Conservation (phyloP, 2,888 invertebrate genomes). For the Drosophila eohydei region DNA sequence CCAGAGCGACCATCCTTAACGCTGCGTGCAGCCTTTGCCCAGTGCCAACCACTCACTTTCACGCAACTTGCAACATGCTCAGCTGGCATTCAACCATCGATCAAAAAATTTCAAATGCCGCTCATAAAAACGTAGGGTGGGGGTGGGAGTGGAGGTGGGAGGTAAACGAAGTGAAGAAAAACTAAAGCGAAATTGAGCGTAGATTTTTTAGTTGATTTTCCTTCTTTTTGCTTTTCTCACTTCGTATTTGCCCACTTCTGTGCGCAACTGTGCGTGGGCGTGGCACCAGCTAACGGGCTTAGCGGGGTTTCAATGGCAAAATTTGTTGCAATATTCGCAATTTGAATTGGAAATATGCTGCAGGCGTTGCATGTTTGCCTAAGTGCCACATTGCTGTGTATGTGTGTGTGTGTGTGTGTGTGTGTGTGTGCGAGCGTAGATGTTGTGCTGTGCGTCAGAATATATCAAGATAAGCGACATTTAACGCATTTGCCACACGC, state of each 20-base stretch:
- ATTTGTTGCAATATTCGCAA: constrained; percentile 73
- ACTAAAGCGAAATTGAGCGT: constrained; percentile 59
- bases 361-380: constrained; percentile 68
- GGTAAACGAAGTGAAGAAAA: constrained; percentile 12
- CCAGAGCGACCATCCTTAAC: constrained; percentile 31
- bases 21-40: background rate
- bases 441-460: constrained; percentile 36
- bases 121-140: constrained; percentile 28
- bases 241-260: constrained; percentile 3
- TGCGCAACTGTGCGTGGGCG: background rate
- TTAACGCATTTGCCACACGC: constrained; percentile 68
- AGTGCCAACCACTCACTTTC: background rate
- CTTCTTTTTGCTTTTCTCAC: constrained; percentile 26
- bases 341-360: constrained; percentile 72
- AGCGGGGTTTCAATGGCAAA: constrained; percentile 33
- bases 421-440: constrained; percentile 6
- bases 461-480: constrained; percentile 69
- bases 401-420: constrained; percentile 18
- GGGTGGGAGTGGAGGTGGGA: no score
- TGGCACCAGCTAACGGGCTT: constrained; percentile 8
- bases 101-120: constrained; percentile 53
- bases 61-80: constrained; percentile 5
- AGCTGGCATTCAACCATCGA: constrained; percentile 54
- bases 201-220: constrained; percentile 50
- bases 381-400: constrained; percentile 48